Base-by-base conservation (phyloP, 2,113 vertebrate species). In the Benitochromis conjunctus region DNA sequence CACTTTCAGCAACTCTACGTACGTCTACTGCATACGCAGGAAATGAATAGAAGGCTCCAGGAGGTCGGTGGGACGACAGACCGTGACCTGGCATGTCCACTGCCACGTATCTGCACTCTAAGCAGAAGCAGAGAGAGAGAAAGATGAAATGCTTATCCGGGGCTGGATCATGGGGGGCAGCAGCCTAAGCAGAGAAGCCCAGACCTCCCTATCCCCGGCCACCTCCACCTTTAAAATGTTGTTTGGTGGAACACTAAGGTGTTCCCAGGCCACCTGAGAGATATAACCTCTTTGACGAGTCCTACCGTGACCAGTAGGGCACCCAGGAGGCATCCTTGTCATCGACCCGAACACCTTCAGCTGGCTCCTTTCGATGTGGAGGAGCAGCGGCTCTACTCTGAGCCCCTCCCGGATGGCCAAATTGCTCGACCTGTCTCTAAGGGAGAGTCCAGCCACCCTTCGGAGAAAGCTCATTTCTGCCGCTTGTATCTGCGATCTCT, bases 71-170 rank as follows among this genome's bases (percentile, higher is more conserved):
- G 11, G 98, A 98, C 0, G 98, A 99, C 13, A 95, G 90, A 1
- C 98, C 98, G 1, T 99, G 98, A n/a, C 98, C 98, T 4, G 96
- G 89, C 38, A 98, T 95, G 89, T 99, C 98, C 92, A 98, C 66
- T 10, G 97, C 97, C 48, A 99, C 95, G 0, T 96, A 99, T 43
- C 89, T 93, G 82, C 82, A 96, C 48, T 95, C 98, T 99, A 94
- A 78, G 46, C 3, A 34, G 58, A n/a, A 76, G 71, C 4, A 76
- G 69, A 74, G 14, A 48, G 18, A 34, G 6, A 60, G 19, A 66
- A 18, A 66, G 11, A 66, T 2, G 7, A 10, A 66, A 38, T 66
- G 62, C 34, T 66, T 66, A 38, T 21, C 62, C 11, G 38, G 34
- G 34, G 19, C 34, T 38, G 34, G 60, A 64, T 21, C 34, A 38